A percentile compares a stretch with the other conserved stretches of the same genome.
phyloP scores from a whole-genome alignment of 2,888 invertebrate species.

The Conistra vaccinii region DNA sequence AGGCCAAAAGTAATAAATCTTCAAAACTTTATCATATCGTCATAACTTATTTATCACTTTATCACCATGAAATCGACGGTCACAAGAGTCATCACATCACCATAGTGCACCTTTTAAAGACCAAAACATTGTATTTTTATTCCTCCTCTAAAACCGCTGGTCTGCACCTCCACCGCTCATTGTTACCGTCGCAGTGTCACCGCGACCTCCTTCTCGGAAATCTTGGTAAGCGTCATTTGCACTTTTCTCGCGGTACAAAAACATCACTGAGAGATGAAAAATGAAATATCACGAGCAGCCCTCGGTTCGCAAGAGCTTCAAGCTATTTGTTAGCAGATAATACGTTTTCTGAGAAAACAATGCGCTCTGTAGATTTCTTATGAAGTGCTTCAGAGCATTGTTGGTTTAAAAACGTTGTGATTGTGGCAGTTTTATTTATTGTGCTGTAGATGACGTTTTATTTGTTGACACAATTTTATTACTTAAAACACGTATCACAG shows the following conservation, averaged over 20 bases:
- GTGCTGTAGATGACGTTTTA: background rate
- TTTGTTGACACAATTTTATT: background rate
- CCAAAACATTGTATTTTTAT: background rate
- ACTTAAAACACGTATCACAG: too few species aligned
- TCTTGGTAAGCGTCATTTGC: constrained; percentile 87
- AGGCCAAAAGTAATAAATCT: too few species aligned
- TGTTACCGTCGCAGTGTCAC: constrained; percentile 72
- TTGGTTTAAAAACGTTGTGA: constrained; percentile 34
- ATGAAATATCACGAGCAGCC: constrained; percentile 85
- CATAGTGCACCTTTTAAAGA: background rate
- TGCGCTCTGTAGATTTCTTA: constrained; percentile 40
- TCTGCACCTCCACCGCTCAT: constrained; percentile 69
- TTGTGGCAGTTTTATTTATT: constrained; percentile 34
- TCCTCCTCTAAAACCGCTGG: constrained; percentile 63
- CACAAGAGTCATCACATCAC: background rate
- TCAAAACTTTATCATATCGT: too few species aligned
- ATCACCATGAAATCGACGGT: background rate
- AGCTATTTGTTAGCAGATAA: constrained; percentile 63
- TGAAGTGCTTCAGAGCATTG: constrained; percentile 34
- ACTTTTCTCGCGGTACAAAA: constrained; percentile 84
- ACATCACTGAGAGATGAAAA: constrained; percentile 84
- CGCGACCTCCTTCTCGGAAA: constrained; percentile 78
- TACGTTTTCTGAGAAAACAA: constrained; percentile 64
- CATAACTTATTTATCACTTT: too few species aligned
- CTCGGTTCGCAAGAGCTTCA: constrained; percentile 58